These are phyloP conservation scores for Drosophila barbarae DNA, from an alignment of 2,888 invertebrate species.

Conservation along the genomic window DNA sequence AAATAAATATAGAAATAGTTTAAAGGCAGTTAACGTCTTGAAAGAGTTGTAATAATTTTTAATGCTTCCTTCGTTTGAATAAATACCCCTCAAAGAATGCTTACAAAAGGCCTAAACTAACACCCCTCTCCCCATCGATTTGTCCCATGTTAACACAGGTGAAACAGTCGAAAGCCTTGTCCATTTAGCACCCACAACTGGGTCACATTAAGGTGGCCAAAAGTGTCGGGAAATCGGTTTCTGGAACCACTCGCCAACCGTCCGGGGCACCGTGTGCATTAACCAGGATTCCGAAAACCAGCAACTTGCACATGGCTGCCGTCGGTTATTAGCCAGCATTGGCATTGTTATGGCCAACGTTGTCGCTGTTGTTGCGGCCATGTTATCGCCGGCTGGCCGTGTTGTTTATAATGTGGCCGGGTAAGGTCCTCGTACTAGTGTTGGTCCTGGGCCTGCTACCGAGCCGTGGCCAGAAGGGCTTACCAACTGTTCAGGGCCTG, in stretches of 20 bases:
- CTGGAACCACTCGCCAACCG: conserved; percentile 14
- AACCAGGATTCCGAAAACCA: conserved; percentile 11
- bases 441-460: background rate
- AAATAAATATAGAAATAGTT: background rate
- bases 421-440: background rate
- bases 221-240: conserved; percentile 21
- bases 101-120: background rate
- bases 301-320: conserved; percentile 39
- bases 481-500: conserved; percentile 26
- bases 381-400: conserved; percentile 56
- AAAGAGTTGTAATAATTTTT: background rate
- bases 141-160: background rate
- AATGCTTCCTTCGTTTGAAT: background rate
- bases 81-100: background rate
- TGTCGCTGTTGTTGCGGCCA: conserved; percentile 32
- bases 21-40: background rate
- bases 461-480: conserved; percentile 10
- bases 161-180: background rate
- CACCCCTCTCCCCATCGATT: too few species aligned
- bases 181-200: conserved; percentile 11
- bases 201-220: conserved; percentile 25
- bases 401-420: conserved; percentile 63
- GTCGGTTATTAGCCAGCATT: conserved; percentile 62
- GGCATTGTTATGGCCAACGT: conserved; percentile 53
- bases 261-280: conserved; percentile 7